Base-by-base conservation (phyloP, 2,797 vertebrate species). In the Numenius phaeopus region DNA sequence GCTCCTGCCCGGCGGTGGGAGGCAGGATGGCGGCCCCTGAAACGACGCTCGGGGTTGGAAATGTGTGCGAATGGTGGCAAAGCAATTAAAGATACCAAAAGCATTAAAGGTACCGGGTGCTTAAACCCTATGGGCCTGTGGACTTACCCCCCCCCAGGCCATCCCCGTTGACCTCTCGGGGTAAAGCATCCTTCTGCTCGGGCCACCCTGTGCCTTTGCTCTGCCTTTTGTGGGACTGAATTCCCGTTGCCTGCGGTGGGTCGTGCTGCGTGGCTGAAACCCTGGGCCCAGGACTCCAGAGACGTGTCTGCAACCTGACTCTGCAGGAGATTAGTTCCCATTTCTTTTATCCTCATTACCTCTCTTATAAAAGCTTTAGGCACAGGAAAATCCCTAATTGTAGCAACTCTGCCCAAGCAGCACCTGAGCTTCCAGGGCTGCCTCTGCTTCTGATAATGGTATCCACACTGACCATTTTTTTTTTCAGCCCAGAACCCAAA, bases 391-490 rank as follows among this genome's bases (percentile, higher is more conserved):
- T 21, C 59, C 37, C 18, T 19, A 2, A 2, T 2, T 30, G 37
- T 6, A 50, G 54, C 29, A 22, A 8, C 49, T 23, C 54, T 37
- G 30, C 29, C 55, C 49, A 4, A 42, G 12, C 40, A 14, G 30
- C 1, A 2, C 15, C 3, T 15, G 24, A 32, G 58, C 32, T 75
- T 30, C 57, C 47, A n/a, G 29, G 21, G 44, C 57, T 58, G 50
- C 55, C 57, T 23, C 30, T 0, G 3, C 29, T 22, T 30, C 29
- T 40, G 20, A 12, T n/a, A 2, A 10, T 8, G 19, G 29, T 27
- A 46, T 11, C 49, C 1, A 2, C 27, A 24, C 21, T 1, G 0
- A 24, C 57, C 44, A 7, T 11, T 23, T 7, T 34, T 2, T 34
- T 83, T 49, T 34, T 23, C 52, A 54, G 40, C 50, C 50, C 67